Conservation (phyloP, 2,797 vertebrate species). For the Sandelia bainsii region DNA sequence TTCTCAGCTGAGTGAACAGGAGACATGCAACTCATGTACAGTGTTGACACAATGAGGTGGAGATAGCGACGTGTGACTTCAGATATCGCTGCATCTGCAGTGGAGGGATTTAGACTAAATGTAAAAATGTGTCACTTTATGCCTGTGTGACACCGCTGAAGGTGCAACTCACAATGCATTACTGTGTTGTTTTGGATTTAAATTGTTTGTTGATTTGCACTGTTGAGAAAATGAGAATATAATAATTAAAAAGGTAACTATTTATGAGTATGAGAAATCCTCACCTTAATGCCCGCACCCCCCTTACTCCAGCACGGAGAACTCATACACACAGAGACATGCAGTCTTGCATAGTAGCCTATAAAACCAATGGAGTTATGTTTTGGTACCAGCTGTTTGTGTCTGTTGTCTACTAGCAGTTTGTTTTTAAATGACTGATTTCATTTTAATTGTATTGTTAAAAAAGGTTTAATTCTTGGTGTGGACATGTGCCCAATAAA, state of each 20-base stretch:
- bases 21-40: slow-evolving; percentile 46
- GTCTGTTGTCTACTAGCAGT: too few relatives aligned
- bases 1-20: slow-evolving; percentile 51
- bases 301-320: too few relatives aligned
- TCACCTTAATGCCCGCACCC: too few relatives aligned
- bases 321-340: not conserved
- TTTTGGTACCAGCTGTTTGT: not conserved
- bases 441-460: too few relatives aligned
- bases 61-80: slow-evolving; percentile 20
- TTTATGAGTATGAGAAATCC: not conserved
- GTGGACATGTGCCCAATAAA: too few relatives aligned
- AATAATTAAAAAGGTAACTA: not conserved
- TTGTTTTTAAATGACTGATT: too few relatives aligned
- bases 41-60: slow-evolving; percentile 28
- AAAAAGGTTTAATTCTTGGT: too few relatives aligned
- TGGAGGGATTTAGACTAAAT: slow-evolving; percentile 26
- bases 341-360: too few relatives aligned
- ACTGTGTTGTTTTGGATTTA: not conserved
- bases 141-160: not conserved
- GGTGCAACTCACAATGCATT: too few relatives aligned
- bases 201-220: not conserved
- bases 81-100: slow-evolving; percentile 35
- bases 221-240: not conserved
- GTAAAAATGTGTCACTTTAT: slow-evolving; percentile 16
- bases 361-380: not conserved